Evolutionary conservation across 2,888 invertebrate genomes (phyloP).

Genomic region (Latrodectus hesperus): DNA sequence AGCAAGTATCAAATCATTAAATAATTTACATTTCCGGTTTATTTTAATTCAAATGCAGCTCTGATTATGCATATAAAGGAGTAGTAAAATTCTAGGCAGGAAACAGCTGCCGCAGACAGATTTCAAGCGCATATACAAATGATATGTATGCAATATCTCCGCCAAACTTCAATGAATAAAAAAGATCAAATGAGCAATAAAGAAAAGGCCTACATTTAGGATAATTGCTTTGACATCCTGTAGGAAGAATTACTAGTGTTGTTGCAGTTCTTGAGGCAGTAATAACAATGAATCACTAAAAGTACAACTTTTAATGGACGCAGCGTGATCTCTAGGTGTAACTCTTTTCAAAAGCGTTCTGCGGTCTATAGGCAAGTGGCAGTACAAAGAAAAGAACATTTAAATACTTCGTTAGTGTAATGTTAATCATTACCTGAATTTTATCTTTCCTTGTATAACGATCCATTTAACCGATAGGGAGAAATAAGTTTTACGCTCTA

Average conservation of each 20-base stretch:
- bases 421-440: no score
- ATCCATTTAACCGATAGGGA: no score
- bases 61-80: not conserved
- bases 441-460: no score
- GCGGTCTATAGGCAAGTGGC: no score
- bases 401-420: no score
- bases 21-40: not conserved
- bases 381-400: no score
- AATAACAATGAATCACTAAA: conserved; percentile 5
- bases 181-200: conserved; percentile 1
- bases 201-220: not conserved
- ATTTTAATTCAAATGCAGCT: not conserved
- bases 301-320: not conserved
- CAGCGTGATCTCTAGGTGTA: not conserved
- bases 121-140: not conserved
- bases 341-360: no score
- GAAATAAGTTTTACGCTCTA: no score
- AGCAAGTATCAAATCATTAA: not conserved
- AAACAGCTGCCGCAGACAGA: conserved; percentile 2
- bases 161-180: not conserved
- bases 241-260: not conserved
- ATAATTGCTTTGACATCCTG: conserved; percentile 5
- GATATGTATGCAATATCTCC: not conserved
- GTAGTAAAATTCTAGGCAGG: conserved; percentile 5
- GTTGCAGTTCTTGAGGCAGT: not conserved